phyloP scores from a whole-genome alignment of 2,888 invertebrate species.

The Zygothrica quintamaculata region DNA sequence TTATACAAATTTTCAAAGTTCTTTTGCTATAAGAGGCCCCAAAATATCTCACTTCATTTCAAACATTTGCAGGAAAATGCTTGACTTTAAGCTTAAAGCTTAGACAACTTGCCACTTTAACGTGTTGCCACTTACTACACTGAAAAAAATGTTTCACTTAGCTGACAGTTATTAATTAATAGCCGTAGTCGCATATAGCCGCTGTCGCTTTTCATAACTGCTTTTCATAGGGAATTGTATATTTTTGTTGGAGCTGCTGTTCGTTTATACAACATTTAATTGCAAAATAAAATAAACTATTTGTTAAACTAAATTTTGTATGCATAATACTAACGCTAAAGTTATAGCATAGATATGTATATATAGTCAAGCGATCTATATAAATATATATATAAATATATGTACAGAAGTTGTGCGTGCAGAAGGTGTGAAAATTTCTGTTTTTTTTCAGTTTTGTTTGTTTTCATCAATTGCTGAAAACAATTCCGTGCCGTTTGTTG shows the following conservation, averaged over 20 bases:
- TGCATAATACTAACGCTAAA: slow-evolving; percentile 2
- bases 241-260: too few relatives aligned
- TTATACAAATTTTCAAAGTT: too few relatives aligned
- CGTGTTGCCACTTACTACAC: too few relatives aligned
- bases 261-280: slow-evolving; percentile 32
- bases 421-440: slow-evolving; percentile 63
- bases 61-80: too few relatives aligned
- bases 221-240: slow-evolving; percentile 21
- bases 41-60: too few relatives aligned
- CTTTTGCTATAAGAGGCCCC: too few relatives aligned
- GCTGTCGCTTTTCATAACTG: slow-evolving; percentile 6
- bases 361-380: slow-evolving; percentile 20
- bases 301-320: slow-evolving; percentile 35
- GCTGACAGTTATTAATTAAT: not conserved
- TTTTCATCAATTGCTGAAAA: slow-evolving; percentile 70
- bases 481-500: slow-evolving; percentile 50
- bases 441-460: slow-evolving; percentile 71
- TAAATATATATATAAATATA: slow-evolving; percentile 17
- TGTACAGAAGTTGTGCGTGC: slow-evolving; percentile 34
- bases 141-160: not conserved
- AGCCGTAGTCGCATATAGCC: not conserved
- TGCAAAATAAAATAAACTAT: slow-evolving; percentile 33
- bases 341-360: slow-evolving; percentile 17
- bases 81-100: too few relatives aligned
- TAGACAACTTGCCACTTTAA: too few relatives aligned